Conservation (phyloP, 2,888 invertebrate genomes). For the Aphidius colemani region DNA sequence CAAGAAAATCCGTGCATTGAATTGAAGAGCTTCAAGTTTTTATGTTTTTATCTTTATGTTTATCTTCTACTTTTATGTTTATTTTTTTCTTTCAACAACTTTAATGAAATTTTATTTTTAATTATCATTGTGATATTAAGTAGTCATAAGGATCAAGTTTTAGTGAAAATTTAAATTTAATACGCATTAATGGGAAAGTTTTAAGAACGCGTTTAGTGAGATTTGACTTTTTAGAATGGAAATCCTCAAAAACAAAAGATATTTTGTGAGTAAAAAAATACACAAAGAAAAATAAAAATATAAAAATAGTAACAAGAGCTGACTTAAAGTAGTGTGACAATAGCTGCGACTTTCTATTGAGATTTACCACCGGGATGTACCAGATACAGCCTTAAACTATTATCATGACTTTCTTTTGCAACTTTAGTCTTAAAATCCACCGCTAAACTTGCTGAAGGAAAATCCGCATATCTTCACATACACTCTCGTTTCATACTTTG, state of each 20-base stretch:
- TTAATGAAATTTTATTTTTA: too few relatives aligned
- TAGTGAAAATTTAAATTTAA: too few relatives aligned
- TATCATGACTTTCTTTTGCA: slow-evolving; percentile 17
- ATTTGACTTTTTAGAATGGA: slow-evolving; percentile 5
- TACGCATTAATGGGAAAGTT: neutral
- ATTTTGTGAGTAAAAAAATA: neutral
- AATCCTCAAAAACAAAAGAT: slow-evolving; percentile 22
- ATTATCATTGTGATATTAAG: too few relatives aligned
- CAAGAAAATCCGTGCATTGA: too few relatives aligned
- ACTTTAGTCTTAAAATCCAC: slow-evolving; percentile 12
- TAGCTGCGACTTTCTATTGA: slow-evolving; percentile 17
- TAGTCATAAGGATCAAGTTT: too few relatives aligned
- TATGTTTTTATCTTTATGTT: neutral
- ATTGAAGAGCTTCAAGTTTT: neutral
- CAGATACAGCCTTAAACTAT: slow-evolving; percentile 18
- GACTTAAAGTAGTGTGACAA: too few relatives aligned
- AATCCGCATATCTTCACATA: slow-evolving; percentile 11
- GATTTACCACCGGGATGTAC: slow-evolving; percentile 14
- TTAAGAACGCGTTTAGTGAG: slow-evolving; percentile 5
- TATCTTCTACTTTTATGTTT: neutral
- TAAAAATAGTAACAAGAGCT: slow-evolving; percentile 13
- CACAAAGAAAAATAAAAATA: neutral
- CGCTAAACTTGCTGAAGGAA: slow-evolving; percentile 4
- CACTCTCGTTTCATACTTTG: slow-evolving; percentile 11
- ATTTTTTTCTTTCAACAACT: too few relatives aligned